Evolutionary conservation across 2,888 invertebrate species (phyloP).

Genomic region (Drosophila falleni): DNA sequence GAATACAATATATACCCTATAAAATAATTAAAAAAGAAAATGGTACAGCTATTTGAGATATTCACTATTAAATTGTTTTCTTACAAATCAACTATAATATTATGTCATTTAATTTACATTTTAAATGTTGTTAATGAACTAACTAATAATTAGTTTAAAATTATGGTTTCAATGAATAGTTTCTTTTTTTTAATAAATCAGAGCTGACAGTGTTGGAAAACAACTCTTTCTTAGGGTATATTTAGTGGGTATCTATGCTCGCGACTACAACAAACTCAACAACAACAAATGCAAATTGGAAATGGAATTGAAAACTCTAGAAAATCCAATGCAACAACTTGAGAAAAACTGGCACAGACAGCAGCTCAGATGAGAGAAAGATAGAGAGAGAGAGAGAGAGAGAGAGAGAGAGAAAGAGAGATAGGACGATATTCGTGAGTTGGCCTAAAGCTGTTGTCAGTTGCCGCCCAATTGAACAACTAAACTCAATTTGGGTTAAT

Average conservation of each 20-base stretch:
- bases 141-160: too few relatives aligned
- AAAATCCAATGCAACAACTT: constrained; percentile 34
- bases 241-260: background rate
- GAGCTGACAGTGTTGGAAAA: background rate
- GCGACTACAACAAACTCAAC: constrained; percentile 24
- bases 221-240: constrained; percentile 1
- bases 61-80: too few relatives aligned
- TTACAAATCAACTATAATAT: too few relatives aligned
- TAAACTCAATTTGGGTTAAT: constrained; percentile 72
- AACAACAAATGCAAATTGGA: constrained; percentile 66
- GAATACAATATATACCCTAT: constrained; percentile 8
- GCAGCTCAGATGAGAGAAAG: constrained; percentile 5
- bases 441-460: constrained; percentile 54
- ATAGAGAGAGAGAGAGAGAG: background rate
- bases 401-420: constrained; percentile 7
- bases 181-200: too few relatives aligned
- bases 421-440: constrained; percentile 65
- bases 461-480: constrained; percentile 55
- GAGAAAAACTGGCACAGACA: constrained; percentile 66
- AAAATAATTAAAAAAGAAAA: background rate
- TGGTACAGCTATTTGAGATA: background rate
- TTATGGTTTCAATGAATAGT: too few relatives aligned
- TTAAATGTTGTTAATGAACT: too few relatives aligned
- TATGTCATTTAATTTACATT: too few relatives aligned
- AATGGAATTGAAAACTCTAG: constrained; percentile 44